Conservation (phyloP, 2,888 invertebrate species). For the Agonum fuliginosum region DNA sequence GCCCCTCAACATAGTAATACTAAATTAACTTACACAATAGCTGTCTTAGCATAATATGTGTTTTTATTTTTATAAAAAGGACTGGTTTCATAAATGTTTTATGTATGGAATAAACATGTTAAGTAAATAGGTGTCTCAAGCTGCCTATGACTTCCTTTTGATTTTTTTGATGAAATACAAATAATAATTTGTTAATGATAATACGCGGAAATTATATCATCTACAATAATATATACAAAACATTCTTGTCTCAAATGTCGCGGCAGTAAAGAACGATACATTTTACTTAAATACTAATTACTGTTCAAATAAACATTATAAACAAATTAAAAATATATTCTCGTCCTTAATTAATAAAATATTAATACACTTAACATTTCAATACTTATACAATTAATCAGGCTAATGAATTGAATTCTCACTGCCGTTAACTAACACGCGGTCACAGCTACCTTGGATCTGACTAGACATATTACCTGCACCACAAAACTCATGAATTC, state of each 20-base stretch:
- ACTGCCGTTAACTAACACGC: conserved; percentile 51
- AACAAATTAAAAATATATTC: conserved; percentile 54
- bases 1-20: conserved; percentile 60
- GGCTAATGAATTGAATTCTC: conserved; percentile 35
- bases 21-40: conserved; percentile 55
- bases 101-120: conserved; percentile 42
- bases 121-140: conserved; percentile 39
- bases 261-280: conserved; percentile 45
- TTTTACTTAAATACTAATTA: conserved; percentile 43
- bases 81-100: conserved; percentile 38
- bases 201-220: conserved; percentile 29
- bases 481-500: conserved; percentile 48
- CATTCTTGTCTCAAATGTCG: conserved; percentile 26
- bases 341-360: conserved; percentile 45
- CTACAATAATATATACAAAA: conserved; percentile 44
- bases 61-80: conserved; percentile 50
- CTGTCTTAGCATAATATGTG: conserved; percentile 46
- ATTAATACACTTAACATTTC: conserved; percentile 39
- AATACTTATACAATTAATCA: conserved; percentile 41
- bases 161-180: conserved; percentile 6
- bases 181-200: conserved; percentile 16
- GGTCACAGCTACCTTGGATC: conserved; percentile 56
- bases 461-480: conserved; percentile 59
- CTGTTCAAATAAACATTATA: conserved; percentile 45
- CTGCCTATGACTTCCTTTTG: conserved; percentile 43